These are phyloP conservation scores for Lasioglossum leucozonium DNA, from an alignment of 2,888 invertebrate species.

Conservation along the genomic window DNA sequence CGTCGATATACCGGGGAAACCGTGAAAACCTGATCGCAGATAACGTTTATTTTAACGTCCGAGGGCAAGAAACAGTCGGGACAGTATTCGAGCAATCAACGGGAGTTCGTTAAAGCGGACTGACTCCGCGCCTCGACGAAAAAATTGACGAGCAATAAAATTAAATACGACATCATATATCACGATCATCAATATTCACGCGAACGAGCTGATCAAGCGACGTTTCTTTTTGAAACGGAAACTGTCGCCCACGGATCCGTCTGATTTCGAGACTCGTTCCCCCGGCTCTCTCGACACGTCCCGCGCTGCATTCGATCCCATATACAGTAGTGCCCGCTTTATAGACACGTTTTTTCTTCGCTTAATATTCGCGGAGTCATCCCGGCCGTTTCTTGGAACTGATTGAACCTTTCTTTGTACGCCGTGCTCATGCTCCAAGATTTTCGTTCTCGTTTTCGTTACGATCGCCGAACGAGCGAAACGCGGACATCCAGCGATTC, in stretches of 20 bases:
- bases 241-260: constrained; percentile 15
- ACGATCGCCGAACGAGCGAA: background rate
- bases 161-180: constrained; percentile 11
- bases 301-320: background rate
- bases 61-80: background rate
- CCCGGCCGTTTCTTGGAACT: background rate
- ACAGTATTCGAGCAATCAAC: background rate
- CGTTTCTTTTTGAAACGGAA: constrained; percentile 5
- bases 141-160: constrained; percentile 13
- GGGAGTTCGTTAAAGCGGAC: background rate
- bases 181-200: constrained; percentile 12
- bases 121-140: background rate
- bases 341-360: background rate
- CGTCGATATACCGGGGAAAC: too few relatives aligned
- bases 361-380: background rate
- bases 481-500: too few relatives aligned
- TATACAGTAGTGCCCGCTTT: background rate
- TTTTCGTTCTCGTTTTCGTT: background rate
- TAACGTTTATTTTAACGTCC: background rate
- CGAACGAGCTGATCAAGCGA: background rate
- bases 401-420: background rate
- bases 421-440: background rate
- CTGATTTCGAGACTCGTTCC: background rate
- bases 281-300: background rate
- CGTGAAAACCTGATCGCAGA: too few relatives aligned